Conservation (phyloP, 2,888 invertebrate species). For the Lamproptera curius region DNA sequence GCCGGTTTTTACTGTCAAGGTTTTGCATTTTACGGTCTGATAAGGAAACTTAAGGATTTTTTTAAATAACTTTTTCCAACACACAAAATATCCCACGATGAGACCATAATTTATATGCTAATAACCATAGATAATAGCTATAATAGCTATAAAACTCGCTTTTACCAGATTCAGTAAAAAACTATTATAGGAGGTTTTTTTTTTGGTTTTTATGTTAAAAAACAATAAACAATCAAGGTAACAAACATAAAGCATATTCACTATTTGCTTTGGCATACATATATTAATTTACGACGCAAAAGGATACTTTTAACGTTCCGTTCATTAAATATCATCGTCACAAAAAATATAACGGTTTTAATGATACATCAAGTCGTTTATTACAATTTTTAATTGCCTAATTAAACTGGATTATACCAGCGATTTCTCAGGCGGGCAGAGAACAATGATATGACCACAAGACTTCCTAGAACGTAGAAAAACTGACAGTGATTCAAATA, state of each 20-base stretch:
- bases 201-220: background rate
- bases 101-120: background rate
- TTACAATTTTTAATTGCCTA: constrained; percentile 10
- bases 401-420: constrained; percentile 11
- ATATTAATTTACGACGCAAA: background rate
- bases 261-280: background rate
- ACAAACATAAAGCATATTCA: background rate
- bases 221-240: background rate
- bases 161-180: background rate
- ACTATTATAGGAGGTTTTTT: too few relatives aligned
- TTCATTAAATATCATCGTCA: background rate
- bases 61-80: background rate
- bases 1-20: background rate
- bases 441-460: constrained; percentile 13
- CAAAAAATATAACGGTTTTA: constrained; percentile 8
- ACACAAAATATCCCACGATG: background rate
- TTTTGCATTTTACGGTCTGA: background rate
- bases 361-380: background rate
- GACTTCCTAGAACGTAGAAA: constrained; percentile 17
- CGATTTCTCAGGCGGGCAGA: constrained; percentile 5
- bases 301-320: background rate
- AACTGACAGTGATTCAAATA: background rate
- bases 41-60: background rate
- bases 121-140: background rate
- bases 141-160: background rate